Conservation (phyloP, 2,113 vertebrate species). For the Phodopus roborovskii region DNA sequence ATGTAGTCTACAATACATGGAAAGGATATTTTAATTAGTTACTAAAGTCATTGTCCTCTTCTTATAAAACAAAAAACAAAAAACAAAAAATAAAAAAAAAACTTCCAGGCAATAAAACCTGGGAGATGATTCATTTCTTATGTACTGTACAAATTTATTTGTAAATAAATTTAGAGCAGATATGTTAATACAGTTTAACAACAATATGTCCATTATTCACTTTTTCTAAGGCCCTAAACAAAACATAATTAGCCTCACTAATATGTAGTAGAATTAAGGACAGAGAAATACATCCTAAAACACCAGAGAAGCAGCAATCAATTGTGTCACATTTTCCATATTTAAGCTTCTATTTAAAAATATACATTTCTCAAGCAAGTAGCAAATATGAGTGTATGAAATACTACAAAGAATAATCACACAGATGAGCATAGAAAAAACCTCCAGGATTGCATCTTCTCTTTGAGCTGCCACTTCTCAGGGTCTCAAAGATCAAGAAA, state of each 20-base stretch:
- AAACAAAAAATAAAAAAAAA: constrained; percentile 78
- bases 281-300: constrained; percentile 16
- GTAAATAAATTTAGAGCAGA: constrained; percentile 77
- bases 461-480: background rate
- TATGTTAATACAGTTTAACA: constrained; percentile 74
- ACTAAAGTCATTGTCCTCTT: constrained; percentile 80
- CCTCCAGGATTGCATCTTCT: background rate
- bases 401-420: constrained; percentile 14
- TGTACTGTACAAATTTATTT: constrained; percentile 55
- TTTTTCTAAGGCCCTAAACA: constrained; percentile 58
- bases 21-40: constrained; percentile 84
- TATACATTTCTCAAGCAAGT: constrained; percentile 4
- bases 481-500: background rate
- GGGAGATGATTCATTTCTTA: constrained; percentile 77
- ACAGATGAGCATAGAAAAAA: background rate
- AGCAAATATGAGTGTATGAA: constrained; percentile 15
- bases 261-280: background rate
- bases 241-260: constrained; percentile 26
- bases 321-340: background rate
- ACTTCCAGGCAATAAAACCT: constrained; percentile 80
- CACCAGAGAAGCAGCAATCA: constrained; percentile 27
- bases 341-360: constrained; percentile 39
- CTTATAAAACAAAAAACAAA: constrained; percentile 43
- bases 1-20: constrained; percentile 75
- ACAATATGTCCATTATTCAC: constrained; percentile 69